Percentiles rank a stretch among this genome's conserved stretches.
Evolutionary conservation across 2,888 invertebrate species (phyloP).

Genomic region (Tricholauxania praeusta): DNA sequence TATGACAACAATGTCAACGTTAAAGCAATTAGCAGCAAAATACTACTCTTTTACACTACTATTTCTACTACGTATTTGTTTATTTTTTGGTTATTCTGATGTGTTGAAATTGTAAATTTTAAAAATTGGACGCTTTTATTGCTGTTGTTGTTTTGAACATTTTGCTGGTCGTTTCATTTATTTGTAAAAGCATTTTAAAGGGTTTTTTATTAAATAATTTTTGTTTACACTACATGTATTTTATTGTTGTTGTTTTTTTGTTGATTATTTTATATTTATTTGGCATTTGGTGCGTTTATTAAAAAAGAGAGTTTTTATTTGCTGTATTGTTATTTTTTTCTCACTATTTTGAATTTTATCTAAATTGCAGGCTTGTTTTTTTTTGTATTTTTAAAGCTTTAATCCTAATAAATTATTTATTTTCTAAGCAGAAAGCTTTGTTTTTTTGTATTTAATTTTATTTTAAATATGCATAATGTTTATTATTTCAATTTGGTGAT

Average conservation of each 20-base stretch:
- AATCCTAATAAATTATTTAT: not conserved
- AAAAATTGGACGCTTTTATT: slow-evolving; percentile 30
- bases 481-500: not conserved
- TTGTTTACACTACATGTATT: slow-evolving; percentile 27
- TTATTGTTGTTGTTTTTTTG: slow-evolving; percentile 18
- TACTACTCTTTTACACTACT: not conserved
- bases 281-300: slow-evolving; percentile 24
- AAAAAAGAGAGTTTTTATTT: slow-evolving; percentile 14
- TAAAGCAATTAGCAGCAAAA: slow-evolving; percentile 2
- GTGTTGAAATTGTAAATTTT: slow-evolving; percentile 17
- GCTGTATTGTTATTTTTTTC: slow-evolving; percentile 37
- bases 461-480: slow-evolving; percentile 8
- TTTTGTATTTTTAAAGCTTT: not conserved
- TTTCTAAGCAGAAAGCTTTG: not conserved
- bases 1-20: not conserved
- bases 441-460: slow-evolving; percentile 8
- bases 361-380: slow-evolving; percentile 39
- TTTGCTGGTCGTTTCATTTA: slow-evolving; percentile 13
- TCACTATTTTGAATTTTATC: slow-evolving; percentile 18
- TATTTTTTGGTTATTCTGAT: not conserved
- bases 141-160: slow-evolving; percentile 21
- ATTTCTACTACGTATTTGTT: not conserved
- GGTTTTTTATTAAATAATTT: not conserved
- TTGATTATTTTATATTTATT: slow-evolving; percentile 16
- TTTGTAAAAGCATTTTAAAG: not conserved